Evolutionary conservation across 1,140 invertebrate species (phyloP), one percentile per base, ranked within the genome.

Genomic region (Drosophila bipectinata): DNA sequence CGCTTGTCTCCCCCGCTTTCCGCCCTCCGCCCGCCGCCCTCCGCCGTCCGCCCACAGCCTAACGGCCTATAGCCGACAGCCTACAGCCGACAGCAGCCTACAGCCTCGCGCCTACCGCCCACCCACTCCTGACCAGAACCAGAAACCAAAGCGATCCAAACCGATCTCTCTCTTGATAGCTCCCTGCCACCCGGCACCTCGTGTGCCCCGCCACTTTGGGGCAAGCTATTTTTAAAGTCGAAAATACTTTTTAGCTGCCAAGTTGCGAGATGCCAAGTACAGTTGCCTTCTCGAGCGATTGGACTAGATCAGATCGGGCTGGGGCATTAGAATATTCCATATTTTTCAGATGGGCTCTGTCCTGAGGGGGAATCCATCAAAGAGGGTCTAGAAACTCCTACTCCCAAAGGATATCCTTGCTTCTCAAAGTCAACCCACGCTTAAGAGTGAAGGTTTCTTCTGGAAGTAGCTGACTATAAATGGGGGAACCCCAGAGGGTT

Each of bases 151-250:
- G 48, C 57, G 41, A 59, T 72, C 67, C 48, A 74, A 74, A 75
- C 72, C 72, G 60, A 75, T 66, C 72, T 63, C 59, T 75, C 53
- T 49, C 60, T 15, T 52, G 14, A 10, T 45, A 8, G 32, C 32
- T 72, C 44, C 53, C 52, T 37, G 44, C 14, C 21, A 21, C 21
- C 8, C 26, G 21, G 12, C 15, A n/a, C 54, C 21, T 26, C 37
- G 41, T n/a, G 15, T 28, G 21, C 26, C n/a, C 28, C 44, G 41
- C 56, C 39, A 56, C 72, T 75, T 67, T 76, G 72, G 61, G 73
- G 64, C 64, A 76, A 44, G 79, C 82, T 87, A 87, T 87, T 87
- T 87, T 82, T 87, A 87, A 87, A 88, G 79, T 87, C 82, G 62
- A 72, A 79, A 66, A 77, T 58, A 61, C 72, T 58, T 77, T 85